Evolutionary conservation across 2,888 invertebrate genomes (phyloP).

Genomic region (Anodontia alba): DNA sequence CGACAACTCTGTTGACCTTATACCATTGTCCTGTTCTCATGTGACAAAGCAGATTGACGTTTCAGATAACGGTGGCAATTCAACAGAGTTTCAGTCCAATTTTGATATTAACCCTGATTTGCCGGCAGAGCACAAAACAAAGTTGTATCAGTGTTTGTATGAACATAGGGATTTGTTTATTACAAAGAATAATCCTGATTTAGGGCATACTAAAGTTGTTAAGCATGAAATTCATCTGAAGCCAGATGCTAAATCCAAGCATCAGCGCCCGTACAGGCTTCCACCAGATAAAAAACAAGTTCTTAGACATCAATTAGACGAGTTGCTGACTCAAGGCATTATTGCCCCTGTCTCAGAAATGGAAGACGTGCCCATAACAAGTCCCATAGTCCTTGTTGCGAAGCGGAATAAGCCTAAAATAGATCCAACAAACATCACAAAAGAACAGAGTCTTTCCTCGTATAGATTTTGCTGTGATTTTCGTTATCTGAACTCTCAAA

Average conservation of each 20-base stretch:
- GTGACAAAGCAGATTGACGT: neutral
- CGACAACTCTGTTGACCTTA: neutral
- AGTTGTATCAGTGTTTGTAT: slow-evolving; percentile 28
- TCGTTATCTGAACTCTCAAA: slow-evolving; percentile 7
- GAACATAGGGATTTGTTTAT: slow-evolving; percentile 37
- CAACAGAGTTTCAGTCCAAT: too few relatives aligned
- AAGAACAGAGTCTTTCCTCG: slow-evolving; percentile 42
- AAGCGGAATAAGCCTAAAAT: slow-evolving; percentile 38
- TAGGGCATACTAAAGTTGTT: slow-evolving; percentile 32
- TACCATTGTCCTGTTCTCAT: neutral
- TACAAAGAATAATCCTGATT: slow-evolving; percentile 34
- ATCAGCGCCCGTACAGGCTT: neutral
- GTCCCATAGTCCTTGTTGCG: slow-evolving; percentile 45
- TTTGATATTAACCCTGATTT: slow-evolving; percentile 18
- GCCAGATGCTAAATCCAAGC: slow-evolving; percentile 15
- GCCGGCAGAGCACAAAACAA: slow-evolving; percentile 19
- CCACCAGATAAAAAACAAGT: slow-evolving; percentile 16
- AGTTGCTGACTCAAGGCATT: slow-evolving; percentile 46
- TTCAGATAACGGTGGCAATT: neutral
- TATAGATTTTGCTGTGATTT: slow-evolving; percentile 53
- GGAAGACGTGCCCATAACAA: slow-evolving; percentile 44
- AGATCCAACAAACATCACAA: slow-evolving; percentile 21
- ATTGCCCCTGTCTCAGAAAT: slow-evolving; percentile 41
- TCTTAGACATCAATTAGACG: slow-evolving; percentile 34
- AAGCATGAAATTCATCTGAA: slow-evolving; percentile 39